These are phyloP conservation scores for Ctena decussata DNA, from an alignment of 2,888 invertebrate genomes.

Conservation along the genomic window DNA sequence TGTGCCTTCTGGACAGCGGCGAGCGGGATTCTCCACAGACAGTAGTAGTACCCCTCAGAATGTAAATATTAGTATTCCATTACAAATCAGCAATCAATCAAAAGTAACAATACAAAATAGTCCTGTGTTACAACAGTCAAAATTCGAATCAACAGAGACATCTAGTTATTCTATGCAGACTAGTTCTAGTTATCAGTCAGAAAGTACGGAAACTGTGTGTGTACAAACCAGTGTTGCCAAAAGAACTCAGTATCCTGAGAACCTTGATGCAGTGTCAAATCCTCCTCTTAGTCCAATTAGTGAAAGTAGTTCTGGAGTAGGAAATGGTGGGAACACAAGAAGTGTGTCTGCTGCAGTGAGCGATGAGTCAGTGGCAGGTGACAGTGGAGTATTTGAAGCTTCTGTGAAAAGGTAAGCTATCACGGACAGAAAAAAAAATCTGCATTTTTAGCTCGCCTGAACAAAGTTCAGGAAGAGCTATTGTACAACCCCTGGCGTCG, in stretches of 20 bases:
- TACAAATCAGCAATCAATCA: constrained; percentile 68
- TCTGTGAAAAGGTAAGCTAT: constrained; percentile 84
- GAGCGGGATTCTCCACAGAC: not conserved
- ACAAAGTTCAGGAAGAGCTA: too few relatives aligned
- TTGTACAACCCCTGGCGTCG: too few relatives aligned
- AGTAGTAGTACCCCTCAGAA: constrained; percentile 30
- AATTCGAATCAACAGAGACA: constrained; percentile 16
- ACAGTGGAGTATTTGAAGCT: constrained; percentile 88
- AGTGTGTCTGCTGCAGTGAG: constrained; percentile 97
- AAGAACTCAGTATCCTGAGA: constrained; percentile 64
- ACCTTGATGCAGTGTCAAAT: constrained; percentile 63
- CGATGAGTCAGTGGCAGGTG: constrained; percentile 98
- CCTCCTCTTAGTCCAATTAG: constrained; percentile 86
- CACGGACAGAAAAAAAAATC: too few relatives aligned
- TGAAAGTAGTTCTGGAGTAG: constrained; percentile 86
- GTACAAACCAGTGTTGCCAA: constrained; percentile 44
- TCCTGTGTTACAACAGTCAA: constrained; percentile 21
- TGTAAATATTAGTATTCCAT: constrained; percentile 51
- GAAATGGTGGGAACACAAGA: constrained; percentile 85
- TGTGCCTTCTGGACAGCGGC: constrained; percentile 25
- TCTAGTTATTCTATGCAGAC: constrained; percentile 9
- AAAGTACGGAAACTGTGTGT: not conserved
- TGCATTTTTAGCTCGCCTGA: too few relatives aligned
- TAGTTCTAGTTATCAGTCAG: constrained; percentile 2
- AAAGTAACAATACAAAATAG: constrained; percentile 50